Evolutionary conservation across 2,888 invertebrate genomes (phyloP).

Genomic region (Mythimna pallens): DNA sequence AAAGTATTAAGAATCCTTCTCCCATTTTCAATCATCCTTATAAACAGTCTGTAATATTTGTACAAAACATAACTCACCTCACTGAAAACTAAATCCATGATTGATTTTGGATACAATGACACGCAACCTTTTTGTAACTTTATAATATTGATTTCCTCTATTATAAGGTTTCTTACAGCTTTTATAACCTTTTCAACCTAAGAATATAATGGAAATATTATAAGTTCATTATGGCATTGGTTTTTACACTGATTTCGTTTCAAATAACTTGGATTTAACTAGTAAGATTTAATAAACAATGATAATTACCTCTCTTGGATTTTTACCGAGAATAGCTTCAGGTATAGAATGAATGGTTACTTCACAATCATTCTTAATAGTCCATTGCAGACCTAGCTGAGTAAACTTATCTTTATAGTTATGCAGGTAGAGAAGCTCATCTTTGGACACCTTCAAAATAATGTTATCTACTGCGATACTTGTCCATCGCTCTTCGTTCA

Average conservation of each 20-base stretch:
- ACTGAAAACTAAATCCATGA: conserved; percentile 85
- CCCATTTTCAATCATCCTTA: no score
- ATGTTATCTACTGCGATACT: conserved; percentile 75
- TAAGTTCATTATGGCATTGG: not conserved
- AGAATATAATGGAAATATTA: conserved; percentile 30
- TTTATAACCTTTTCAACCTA: conserved; percentile 82
- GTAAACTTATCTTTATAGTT: conserved; percentile 89
- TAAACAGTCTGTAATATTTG: not conserved
- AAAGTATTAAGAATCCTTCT: no score
- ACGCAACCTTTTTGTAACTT: conserved; percentile 87
- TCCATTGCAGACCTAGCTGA: conserved; percentile 91
- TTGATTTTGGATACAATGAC: conserved; percentile 82
- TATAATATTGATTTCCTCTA: conserved; percentile 90
- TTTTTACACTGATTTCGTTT: not conserved
- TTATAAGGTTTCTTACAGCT: conserved; percentile 88
- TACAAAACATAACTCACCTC: conserved; percentile 73
- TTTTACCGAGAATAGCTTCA: conserved; percentile 91
- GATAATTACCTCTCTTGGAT: conserved; percentile 86
- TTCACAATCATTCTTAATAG: conserved; percentile 77
- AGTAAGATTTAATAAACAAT: conserved; percentile 9
- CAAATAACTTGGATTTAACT: not conserved
- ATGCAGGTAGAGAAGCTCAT: conserved; percentile 89
- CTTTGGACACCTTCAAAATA: conserved; percentile 77
- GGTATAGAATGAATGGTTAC: conserved; percentile 91
- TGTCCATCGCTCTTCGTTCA: conserved; percentile 80